These are phyloP conservation scores for Eupithecia insigniata DNA, from an alignment of 2,888 invertebrate genomes.

Conservation along the genomic window DNA sequence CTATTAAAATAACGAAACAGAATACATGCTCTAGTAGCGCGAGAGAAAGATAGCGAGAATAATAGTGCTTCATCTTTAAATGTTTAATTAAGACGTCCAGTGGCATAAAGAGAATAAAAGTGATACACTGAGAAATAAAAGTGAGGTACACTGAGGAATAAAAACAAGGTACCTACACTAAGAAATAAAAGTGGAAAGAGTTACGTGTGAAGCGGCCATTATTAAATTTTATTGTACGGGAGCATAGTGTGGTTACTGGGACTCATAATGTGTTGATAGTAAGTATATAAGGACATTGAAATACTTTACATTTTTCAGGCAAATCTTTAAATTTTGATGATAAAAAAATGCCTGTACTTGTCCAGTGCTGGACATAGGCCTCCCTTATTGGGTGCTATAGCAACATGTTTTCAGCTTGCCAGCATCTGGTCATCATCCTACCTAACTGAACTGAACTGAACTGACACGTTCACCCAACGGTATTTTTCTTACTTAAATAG, in stretches of 20 bases:
- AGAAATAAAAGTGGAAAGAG: constrained; percentile 19
- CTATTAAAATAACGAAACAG: constrained; percentile 56
- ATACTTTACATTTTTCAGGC: not conserved
- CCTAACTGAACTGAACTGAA: too few species aligned
- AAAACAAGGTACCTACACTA: constrained; percentile 36
- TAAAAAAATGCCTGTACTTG: not conserved
- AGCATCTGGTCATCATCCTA: too few species aligned
- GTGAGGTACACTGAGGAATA: constrained; percentile 35
- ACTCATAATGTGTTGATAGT: not conserved
- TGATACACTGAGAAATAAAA: constrained; percentile 16
- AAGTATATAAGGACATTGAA: not conserved
- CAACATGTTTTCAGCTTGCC: not conserved
- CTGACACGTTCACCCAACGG: too few species aligned
- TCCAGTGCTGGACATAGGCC: not conserved
- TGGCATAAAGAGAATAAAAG: constrained; percentile 47
- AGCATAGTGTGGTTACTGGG: constrained; percentile 1
- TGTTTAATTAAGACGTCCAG: constrained; percentile 51
- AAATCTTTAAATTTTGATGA: too few species aligned
- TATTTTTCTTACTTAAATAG: too few species aligned
- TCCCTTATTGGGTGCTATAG: not conserved
- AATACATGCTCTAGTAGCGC: constrained; percentile 44
- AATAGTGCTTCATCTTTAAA: constrained; percentile 44
- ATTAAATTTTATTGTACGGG: constrained; percentile 37
- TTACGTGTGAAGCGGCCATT: constrained; percentile 18
- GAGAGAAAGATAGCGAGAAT: constrained; percentile 49